Evolutionary conservation across 2,113 vertebrate species (phyloP).

Genomic region (Aegypius monachus): DNA sequence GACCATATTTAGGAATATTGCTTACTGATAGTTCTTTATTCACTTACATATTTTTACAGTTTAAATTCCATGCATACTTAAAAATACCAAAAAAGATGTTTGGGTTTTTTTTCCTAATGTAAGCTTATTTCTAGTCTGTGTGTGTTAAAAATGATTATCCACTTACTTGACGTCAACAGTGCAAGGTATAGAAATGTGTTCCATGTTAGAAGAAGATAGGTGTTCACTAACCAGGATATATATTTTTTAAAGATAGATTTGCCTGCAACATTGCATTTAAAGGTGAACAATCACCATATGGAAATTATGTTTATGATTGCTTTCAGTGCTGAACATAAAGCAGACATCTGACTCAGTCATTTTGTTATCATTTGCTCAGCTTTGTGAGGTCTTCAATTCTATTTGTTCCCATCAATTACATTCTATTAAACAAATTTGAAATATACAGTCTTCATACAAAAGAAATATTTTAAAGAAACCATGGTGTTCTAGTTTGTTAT

Average conservation of each 20-base stretch:
- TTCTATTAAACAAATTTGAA: background rate
- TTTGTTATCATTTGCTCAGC: background rate
- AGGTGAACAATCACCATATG: background rate
- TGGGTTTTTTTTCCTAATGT: background rate
- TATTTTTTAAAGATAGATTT: background rate
- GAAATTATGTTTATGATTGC: background rate
- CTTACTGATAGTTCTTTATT: constrained; percentile 30
- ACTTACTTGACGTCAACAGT: background rate
- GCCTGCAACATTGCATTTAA: background rate
- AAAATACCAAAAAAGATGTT: background rate
- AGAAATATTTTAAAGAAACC: background rate
- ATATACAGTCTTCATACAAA: background rate
- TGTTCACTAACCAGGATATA: background rate
- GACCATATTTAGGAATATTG: constrained; percentile 62
- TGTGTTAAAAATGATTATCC: background rate
- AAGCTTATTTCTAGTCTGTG: background rate
- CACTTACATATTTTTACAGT: background rate
- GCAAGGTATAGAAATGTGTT: background rate
- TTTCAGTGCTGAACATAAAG: background rate
- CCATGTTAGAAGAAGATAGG: background rate
- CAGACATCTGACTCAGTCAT: background rate
- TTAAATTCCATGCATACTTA: background rate
- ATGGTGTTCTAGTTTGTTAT: background rate
- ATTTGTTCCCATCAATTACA: background rate
- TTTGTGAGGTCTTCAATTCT: background rate